Evolutionary conservation across 2,888 invertebrate genomes (phyloP).

Genomic region (Aphidius colemani): DNA sequence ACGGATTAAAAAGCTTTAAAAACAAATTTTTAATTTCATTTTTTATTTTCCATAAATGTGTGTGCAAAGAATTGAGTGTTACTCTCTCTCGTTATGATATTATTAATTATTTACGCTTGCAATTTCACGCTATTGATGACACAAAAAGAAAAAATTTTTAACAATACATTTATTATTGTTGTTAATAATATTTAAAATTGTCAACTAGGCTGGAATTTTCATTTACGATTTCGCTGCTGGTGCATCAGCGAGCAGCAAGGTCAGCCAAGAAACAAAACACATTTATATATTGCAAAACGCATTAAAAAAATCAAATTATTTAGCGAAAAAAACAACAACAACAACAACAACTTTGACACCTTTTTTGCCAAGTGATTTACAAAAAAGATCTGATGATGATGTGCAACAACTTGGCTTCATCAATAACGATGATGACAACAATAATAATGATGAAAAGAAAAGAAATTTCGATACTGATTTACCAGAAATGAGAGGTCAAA

Average conservation of each 20-base stretch:
- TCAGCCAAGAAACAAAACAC: constrained; percentile 54
- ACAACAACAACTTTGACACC: constrained; percentile 21
- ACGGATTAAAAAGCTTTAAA: constrained; percentile 38
- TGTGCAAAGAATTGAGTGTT: too few relatives aligned
- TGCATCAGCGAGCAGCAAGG: constrained; percentile 48
- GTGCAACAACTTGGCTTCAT: constrained; percentile 19
- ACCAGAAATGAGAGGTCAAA: constrained; percentile 45
- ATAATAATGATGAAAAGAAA: constrained; percentile 8
- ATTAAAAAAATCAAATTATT: constrained; percentile 41
- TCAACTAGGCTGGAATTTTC: constrained; percentile 51
- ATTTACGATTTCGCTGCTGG: constrained; percentile 56
- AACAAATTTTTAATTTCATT: not conserved
- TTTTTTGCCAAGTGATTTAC: constrained; percentile 34
- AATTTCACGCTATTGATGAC: constrained; percentile 3
- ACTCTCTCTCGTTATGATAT: too few relatives aligned
- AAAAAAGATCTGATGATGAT: constrained; percentile 46
- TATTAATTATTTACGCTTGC: constrained; percentile 14
- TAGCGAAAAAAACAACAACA: constrained; percentile 30
- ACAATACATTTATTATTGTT: not conserved
- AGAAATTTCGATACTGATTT: constrained; percentile 13
- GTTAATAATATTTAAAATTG: constrained; percentile 8
- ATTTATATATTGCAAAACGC: constrained; percentile 53
- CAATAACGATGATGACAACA: not conserved
- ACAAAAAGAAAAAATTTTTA: not conserved
- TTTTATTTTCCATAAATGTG: too few relatives aligned